Evolutionary conservation across 2,888 invertebrate species (phyloP).

Genomic region (Orthonevra nobilis): DNA sequence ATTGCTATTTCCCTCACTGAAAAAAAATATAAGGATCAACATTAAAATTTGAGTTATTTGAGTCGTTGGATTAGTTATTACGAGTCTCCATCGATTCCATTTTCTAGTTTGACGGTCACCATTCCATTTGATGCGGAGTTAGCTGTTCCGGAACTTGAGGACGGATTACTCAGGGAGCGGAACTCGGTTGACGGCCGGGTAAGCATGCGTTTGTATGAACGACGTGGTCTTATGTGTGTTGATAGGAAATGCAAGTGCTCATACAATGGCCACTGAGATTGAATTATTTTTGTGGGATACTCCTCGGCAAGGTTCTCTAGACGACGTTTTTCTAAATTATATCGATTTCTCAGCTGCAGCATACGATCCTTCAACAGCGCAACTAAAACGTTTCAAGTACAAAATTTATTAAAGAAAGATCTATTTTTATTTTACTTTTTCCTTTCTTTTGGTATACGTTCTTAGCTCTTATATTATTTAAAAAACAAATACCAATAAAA

Average conservation of each 20-base stretch:
- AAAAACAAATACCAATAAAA: no score
- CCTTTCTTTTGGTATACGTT: conserved; percentile 7
- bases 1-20: conserved; percentile 56
- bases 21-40: no score
- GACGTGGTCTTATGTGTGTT: conserved; percentile 78
- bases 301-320: conserved; percentile 76
- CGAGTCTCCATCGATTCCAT: conserved; percentile 63
- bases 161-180: conserved; percentile 56
- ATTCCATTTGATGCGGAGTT: conserved; percentile 71
- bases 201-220: conserved; percentile 77
- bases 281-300: conserved; percentile 73
- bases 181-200: conserved; percentile 61
- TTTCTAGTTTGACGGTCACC: conserved; percentile 72
- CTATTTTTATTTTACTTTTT: not conserved
- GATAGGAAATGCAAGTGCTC: conserved; percentile 78
- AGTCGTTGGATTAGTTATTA: conserved; percentile 38
- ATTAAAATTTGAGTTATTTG: not conserved
- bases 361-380: conserved; percentile 79
- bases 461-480: no score
- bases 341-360: conserved; percentile 80
- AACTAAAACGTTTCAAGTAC: conserved; percentile 72
- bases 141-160: conserved; percentile 49
- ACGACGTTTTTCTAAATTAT: conserved; percentile 80
- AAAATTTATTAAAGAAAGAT: not conserved
- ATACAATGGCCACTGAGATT: conserved; percentile 79